Percentiles rank a stretch among this genome's conserved stretches.
These are phyloP conservation scores for Mus pahari DNA, from an alignment of 2,113 vertebrate genomes.

Conservation along the genomic window DNA sequence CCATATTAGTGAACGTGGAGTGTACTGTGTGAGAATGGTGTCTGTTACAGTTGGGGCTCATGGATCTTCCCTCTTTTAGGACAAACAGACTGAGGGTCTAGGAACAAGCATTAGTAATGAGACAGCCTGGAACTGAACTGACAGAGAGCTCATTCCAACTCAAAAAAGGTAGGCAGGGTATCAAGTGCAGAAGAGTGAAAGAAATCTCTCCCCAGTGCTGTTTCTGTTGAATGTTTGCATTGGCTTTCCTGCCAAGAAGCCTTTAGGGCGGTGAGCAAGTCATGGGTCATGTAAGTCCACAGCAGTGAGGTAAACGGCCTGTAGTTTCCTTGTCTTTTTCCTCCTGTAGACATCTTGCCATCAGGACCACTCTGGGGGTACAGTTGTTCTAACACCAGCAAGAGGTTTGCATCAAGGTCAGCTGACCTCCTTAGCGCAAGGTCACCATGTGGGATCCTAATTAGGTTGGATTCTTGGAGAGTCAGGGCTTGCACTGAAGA, in stretches of 20 bases:
- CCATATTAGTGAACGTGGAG: neutral
- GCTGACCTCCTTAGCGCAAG: neutral
- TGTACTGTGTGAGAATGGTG: neutral
- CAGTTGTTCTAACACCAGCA: neutral
- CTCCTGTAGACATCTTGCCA: neutral
- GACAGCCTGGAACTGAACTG: neutral
- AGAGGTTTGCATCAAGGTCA: neutral
- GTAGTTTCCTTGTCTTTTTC: neutral
- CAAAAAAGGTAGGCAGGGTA: neutral
- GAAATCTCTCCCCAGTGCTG: neutral
- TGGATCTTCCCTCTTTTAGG: neutral
- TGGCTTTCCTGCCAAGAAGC: neutral
- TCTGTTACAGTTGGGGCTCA: neutral
- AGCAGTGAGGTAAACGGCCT: neutral
- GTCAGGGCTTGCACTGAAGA: neutral
- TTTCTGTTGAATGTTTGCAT: neutral
- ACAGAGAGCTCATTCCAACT: neutral
- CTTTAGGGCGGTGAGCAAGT: neutral
- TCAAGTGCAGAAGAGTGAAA: neutral
- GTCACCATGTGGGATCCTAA: neutral
- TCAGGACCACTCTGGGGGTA: neutral
- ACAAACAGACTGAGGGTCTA: neutral
- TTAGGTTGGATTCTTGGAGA: neutral
- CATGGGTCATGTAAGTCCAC: neutral
- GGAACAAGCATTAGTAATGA: neutral